Evolutionary conservation across 2,888 invertebrate species (phyloP), one percentile per base, ranked within the genome.

Genomic region (Drosophila emarginata): DNA sequence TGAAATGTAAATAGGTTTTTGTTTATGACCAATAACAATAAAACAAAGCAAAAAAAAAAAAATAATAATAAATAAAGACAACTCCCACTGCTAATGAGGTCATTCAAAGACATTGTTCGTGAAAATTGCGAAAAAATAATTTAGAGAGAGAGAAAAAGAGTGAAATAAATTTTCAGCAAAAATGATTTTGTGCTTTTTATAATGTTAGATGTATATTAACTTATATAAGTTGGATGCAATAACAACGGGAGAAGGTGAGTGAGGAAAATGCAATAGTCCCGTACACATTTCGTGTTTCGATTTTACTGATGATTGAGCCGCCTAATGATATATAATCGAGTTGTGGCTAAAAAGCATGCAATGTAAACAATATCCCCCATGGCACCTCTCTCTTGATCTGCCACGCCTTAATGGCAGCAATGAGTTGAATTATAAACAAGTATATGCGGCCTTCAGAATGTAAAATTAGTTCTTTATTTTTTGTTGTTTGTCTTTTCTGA

Each of bases 241-340:
- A 51, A 53, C 37, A 59, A 21, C 45, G 4, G 14, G 3, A 21
- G 11, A 21, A 21, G 18, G 45, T 1, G 4, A 45, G 18, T 21
- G 45, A 63, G 59, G 67, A 15, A 32, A 7, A 36, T 36, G 23
- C 66, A 32, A n/a, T 45, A 36, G 21, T 61, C 9, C 40, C n/a
- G 28, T 54, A 45, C 26, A 54, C 45, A 36, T 40, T 67, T 26
- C 68, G 67, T 72, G 73, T 37, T n/a, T 57, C 57, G 26, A 67
- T 72, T 68, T 75, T 72, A 77, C 66, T 72, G 65, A 76, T 77
- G 79, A 76, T 80, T 74, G 74, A 69, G 65, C 61, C 72, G 45
- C 62, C 63, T 77, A 83, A 85, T 85, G 69, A 75, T 56, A 73
- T 70, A 72, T 72, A 80, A 84, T 83, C 77, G 81, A 72, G 65